Evolutionary conservation across 2,888 invertebrate species (phyloP), one percentile per base, ranked within the genome.

Genomic region (Empis stercorea): DNA sequence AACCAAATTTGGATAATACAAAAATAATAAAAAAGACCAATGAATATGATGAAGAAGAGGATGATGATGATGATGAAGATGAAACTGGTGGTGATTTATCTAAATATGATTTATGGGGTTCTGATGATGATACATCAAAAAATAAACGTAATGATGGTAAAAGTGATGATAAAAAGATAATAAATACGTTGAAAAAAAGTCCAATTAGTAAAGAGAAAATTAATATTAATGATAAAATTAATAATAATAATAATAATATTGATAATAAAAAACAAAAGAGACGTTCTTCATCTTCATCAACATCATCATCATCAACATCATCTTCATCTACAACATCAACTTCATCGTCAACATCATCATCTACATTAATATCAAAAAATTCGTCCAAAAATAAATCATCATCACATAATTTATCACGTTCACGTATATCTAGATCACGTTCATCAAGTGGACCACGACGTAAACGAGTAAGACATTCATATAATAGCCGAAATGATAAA

Each of bases 21-120:
- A 32, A 49, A 43, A 51, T 43, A 37, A 40, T 54, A 37, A 52
- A 43, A 10, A 52, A 30, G 4, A 47, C 41, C 4, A 44, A 46
- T 5, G 65, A 69, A 13, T 72, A 68, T 9, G 70, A 68, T 2
- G 72, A 69, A 5, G 67, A 63, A 7, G 63, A 62, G 0, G 65
- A 65, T 3, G 72, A 65, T 0, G 74, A 64, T 3, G 74, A 70
- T 0, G 74, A 70, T 5, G 76, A 74, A 1, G 79, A 79, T 1
- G 78, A 76, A 1, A 78, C 78, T 37, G 75, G 75, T 52, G 83
- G 76, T 11, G 85, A 87, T 64, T 71, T 86, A 43, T 81, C 84
- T 20, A 86, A 86, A 63, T 87, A 87, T 64, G 84, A 85, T 61
- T 70, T 87, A 39, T 84, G 83, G 79, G 83, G 81, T 50, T 76